Percentiles rank a stretch among this genome's conserved stretches.
These are phyloP conservation scores for Neodiprion pinetum DNA, from an alignment of 1,140 invertebrate genomes.

Conservation along the genomic window DNA sequence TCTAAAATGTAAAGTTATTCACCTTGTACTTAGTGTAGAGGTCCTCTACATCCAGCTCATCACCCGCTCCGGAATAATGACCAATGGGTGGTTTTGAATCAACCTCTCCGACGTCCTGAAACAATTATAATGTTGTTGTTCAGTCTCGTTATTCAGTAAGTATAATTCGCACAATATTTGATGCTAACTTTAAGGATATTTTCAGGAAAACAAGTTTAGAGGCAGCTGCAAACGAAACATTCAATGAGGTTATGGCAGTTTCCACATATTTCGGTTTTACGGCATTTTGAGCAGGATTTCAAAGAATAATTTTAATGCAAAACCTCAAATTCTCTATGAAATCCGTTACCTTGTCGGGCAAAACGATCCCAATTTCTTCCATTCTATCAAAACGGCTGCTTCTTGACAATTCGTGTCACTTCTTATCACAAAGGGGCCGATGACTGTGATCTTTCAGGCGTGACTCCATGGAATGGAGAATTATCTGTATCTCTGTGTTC, in stretches of 20 bases:
- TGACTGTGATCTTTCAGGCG: too few species aligned
- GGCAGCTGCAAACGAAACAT: not conserved
- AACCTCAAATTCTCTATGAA: constrained; percentile 13
- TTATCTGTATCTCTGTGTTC: too few species aligned
- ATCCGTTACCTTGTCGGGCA: constrained; percentile 72
- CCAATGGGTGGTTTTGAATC: constrained; percentile 66
- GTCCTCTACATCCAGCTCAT: constrained; percentile 88
- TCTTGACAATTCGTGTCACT: too few species aligned
- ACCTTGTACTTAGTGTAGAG: constrained; percentile 95
- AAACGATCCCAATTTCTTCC: constrained; percentile 75
- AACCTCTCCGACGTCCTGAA: constrained; percentile 68
- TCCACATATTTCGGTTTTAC: not conserved
- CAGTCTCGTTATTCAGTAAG: not conserved
- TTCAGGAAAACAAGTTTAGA: constrained; percentile 11
- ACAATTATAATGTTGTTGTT: constrained; percentile 26
- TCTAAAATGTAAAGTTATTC: constrained; percentile 25
- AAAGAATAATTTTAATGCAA: constrained; percentile 14
- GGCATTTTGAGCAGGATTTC: not conserved
- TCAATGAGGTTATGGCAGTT: constrained; percentile 9
- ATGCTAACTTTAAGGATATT: constrained; percentile 12
- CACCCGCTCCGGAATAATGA: constrained; percentile 63
- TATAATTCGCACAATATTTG: constrained; percentile 19
- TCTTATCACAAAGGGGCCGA: too few species aligned
- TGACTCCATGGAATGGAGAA: too few species aligned
- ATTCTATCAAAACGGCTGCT: constrained; percentile 45